These are phyloP conservation scores for Brachyptera putata DNA, from an alignment of 2,888 invertebrate species.

Conservation along the genomic window DNA sequence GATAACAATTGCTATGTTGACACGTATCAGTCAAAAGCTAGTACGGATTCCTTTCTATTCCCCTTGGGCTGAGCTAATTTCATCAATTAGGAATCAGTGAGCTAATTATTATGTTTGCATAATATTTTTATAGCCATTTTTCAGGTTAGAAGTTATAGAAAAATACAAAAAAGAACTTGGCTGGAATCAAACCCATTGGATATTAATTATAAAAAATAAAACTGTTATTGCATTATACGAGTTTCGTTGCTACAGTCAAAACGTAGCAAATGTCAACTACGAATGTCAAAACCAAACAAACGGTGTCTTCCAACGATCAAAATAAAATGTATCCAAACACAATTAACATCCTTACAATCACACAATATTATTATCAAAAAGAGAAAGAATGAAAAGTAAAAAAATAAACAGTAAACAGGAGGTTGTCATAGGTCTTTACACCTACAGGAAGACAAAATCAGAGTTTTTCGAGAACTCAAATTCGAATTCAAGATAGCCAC, in stretches of 20 bases:
- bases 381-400: neutral
- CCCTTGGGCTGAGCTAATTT: constrained; percentile 6
- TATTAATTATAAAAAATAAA: neutral
- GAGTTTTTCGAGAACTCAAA: constrained; percentile 30
- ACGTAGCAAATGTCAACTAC: neutral
- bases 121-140: constrained; percentile 1
- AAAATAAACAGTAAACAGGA: constrained; percentile 21
- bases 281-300: neutral
- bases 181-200: constrained; percentile 1
- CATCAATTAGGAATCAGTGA: neutral
- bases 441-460: constrained; percentile 33
- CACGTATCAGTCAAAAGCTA: constrained; percentile 35
- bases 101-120: neutral
- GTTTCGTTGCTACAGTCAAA: neutral
- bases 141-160: constrained; percentile 1
- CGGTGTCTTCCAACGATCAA: constrained; percentile 7
- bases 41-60: constrained; percentile 19
- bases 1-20: constrained; percentile 35
- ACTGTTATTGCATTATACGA: constrained; percentile 6
- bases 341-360: constrained; percentile 1
- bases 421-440: constrained; percentile 21
- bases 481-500: constrained; percentile 29
- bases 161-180: neutral
- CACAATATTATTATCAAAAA: neutral
- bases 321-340: neutral